Evolutionary conservation across 2,888 invertebrate species (phyloP).

Genomic region (Apodemia zela): DNA sequence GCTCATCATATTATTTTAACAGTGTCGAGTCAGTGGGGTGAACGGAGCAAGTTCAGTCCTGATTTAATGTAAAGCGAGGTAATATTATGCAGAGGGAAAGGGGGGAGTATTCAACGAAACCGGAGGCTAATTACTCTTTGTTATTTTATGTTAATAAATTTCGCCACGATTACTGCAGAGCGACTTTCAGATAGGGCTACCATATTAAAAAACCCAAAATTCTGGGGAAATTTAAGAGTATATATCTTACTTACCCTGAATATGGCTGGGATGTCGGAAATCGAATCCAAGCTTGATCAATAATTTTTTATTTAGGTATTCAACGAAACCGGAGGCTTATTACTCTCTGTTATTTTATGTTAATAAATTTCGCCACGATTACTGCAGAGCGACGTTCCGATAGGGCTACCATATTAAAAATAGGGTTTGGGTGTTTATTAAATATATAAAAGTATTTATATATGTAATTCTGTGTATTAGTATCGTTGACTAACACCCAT

Average conservation of each 20-base stretch:
- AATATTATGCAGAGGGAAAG: slow-evolving; percentile 51
- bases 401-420: too few relatives aligned
- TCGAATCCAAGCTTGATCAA: too few relatives aligned
- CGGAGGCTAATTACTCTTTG: slow-evolving; percentile 69
- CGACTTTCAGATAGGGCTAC: slow-evolving; percentile 17
- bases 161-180: slow-evolving; percentile 48
- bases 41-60: slow-evolving; percentile 27
- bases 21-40: slow-evolving; percentile 21
- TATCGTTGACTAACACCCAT: too few relatives aligned
- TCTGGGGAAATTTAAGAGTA: too few relatives aligned
- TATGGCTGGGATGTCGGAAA: too few relatives aligned
- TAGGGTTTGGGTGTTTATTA: too few relatives aligned
- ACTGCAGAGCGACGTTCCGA: slow-evolving; percentile 32
- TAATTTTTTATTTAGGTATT: slow-evolving; percentile 28
- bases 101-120: slow-evolving; percentile 38
- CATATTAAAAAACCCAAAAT: too few relatives aligned
- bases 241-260: too few relatives aligned
- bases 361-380: slow-evolving; percentile 66
- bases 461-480: too few relatives aligned
- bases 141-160: slow-evolving; percentile 78
- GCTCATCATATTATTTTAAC: slow-evolving; percentile 15
- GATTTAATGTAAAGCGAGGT: slow-evolving; percentile 38
- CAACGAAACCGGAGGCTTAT: slow-evolving; percentile 52
- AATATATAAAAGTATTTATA: too few relatives aligned
- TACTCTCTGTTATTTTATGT: slow-evolving; percentile 77